Conservation (phyloP, 2,113 vertebrate genomes). For the Hippolais icterina region DNA sequence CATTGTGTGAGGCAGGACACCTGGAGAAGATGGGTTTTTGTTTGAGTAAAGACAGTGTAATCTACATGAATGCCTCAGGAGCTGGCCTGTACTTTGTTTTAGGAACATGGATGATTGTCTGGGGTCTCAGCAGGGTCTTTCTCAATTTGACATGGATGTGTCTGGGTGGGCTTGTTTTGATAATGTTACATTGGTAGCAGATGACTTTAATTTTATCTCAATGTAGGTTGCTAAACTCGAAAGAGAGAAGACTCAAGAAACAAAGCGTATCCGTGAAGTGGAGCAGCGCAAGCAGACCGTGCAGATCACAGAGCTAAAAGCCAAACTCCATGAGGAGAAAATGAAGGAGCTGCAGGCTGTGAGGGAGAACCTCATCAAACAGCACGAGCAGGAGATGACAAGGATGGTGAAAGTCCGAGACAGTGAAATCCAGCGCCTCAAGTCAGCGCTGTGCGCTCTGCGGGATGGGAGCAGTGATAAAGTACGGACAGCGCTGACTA, state of each 20-base stretch:
- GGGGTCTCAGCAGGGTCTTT: neutral
- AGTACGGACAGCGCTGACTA: conserved; percentile 90
- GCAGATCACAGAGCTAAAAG: conserved; percentile 90
- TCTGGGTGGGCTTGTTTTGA: neutral
- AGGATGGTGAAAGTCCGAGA: conserved; percentile 93
- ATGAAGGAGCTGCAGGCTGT: conserved; percentile 94
- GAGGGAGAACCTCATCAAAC: conserved; percentile 91
- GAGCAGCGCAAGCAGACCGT: conserved; percentile 97
- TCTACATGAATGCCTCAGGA: neutral
- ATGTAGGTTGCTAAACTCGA: conserved; percentile 91
- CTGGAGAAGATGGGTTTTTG: neutral
- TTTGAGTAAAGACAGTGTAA: neutral
- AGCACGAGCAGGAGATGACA: conserved; percentile 93
- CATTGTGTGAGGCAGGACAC: neutral
- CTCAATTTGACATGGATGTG: neutral
- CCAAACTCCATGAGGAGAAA: conserved; percentile 97
- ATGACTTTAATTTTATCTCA: neutral
- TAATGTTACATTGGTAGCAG: neutral
- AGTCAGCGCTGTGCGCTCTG: conserved; percentile 86
- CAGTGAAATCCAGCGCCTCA: conserved; percentile 92
- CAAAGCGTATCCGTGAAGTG: conserved; percentile 90
- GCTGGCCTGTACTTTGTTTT: neutral
- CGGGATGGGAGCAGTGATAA: conserved; percentile 95
- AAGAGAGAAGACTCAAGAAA: conserved; percentile 96
- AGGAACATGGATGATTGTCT: neutral